Conservation (phyloP, 2,888 invertebrate genomes). For the Pachymerium ferrugineum region DNA sequence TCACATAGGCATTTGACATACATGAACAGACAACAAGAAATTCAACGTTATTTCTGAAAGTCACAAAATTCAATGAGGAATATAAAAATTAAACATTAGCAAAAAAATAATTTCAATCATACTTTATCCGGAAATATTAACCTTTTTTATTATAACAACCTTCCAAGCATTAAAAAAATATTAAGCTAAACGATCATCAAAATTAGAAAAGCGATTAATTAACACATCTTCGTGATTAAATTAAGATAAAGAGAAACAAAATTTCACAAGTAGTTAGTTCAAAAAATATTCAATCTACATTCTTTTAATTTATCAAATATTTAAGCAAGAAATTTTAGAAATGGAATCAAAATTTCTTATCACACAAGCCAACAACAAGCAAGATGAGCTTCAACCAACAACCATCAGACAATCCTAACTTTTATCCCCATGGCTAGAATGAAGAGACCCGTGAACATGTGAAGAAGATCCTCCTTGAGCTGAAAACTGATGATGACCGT, state of each 20-base stretch:
- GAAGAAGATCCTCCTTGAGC: conserved; percentile 17
- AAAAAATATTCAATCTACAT: neutral
- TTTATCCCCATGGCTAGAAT: conserved; percentile 18
- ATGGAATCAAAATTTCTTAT: neutral
- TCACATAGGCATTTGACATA: neutral
- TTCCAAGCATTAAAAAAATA: too few species aligned
- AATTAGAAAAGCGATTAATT: too few species aligned
- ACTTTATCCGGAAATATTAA: too few species aligned
- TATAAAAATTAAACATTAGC: neutral
- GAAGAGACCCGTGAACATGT: neutral
- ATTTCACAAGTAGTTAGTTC: neutral
- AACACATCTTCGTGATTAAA: neutral
- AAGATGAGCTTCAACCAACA: neutral
- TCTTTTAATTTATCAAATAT: too few species aligned
- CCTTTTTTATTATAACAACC: too few species aligned
- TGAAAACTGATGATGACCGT: conserved; percentile 8
- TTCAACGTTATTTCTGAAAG: neutral
- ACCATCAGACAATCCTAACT: neutral
- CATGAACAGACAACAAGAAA: neutral
- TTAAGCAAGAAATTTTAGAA: neutral
- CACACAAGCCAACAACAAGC: conserved; percentile 4
- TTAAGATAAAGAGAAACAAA: neutral
- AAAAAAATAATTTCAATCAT: too few species aligned
- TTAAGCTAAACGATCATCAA: too few species aligned
- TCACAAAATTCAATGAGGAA: neutral